Base-by-base conservation (phyloP, 1,140 invertebrate species). In the Samia ricini region DNA sequence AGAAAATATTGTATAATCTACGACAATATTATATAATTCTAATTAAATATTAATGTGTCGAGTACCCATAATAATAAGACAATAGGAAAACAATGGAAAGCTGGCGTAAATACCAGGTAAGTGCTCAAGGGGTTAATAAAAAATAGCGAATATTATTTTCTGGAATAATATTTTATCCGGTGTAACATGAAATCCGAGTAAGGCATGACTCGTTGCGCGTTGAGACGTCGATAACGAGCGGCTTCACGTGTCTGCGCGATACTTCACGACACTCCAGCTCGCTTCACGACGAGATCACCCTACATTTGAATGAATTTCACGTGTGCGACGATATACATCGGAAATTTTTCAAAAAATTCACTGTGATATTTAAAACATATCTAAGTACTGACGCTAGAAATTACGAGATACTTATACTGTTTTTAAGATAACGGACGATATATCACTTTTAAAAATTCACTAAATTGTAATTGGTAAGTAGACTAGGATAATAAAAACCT, bases 181-280 rank as follows among this genome's bases (percentile, higher is more conserved):
- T 22, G 15, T 24, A 22, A n/a, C 20, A 22, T 15, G 10, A 0
- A 23, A 22, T 55, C 6, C 52, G 12, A 8, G 52, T 55, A 18
- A 23, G 52, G 12, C 33, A 12, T 15, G 52, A n/a, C 10, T n/a
- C 20, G 52, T n/a, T 55, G 33, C 19, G 19, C 52, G 22, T 22
- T 23, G 52, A 55, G 52, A 55, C 52, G 52, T 55, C 52, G 52
- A 55, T 55, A 55, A 55, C 52, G 52, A 55, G 52, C 22, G 10
- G 22, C 52, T 55, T 55, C 20, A 52, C 19, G 52, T 24, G 21
- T 22, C 50, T 55, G 52, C 52, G 24, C 15, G 5, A 24, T 21
- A 55, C 22, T 55, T 42, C 33, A 42, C 33, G 12, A 42, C 33
- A 42, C 33, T 42, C 33, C 7, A 42, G 33, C 33, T 42, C 33